These are phyloP conservation scores for Pyrrhia umbra DNA, from an alignment of 2,888 invertebrate species.

Conservation along the genomic window DNA sequence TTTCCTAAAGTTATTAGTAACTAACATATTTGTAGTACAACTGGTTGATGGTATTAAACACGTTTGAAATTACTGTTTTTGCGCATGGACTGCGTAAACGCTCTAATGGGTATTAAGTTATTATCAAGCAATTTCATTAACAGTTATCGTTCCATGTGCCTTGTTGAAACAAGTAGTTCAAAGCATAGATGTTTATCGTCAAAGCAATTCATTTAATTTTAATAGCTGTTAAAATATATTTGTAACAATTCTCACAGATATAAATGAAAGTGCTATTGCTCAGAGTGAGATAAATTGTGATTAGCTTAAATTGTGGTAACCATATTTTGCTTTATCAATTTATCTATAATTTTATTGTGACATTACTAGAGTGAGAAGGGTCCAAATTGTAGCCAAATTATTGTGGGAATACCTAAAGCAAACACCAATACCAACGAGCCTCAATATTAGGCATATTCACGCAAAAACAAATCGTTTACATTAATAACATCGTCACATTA, in stretches of 20 bases:
- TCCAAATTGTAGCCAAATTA: neutral
- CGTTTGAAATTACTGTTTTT: too few relatives aligned
- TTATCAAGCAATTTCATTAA: neutral
- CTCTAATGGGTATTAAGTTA: neutral
- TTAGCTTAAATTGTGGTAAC: neutral
- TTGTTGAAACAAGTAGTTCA: neutral
- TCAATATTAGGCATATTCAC: neutral
- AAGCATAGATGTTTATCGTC: neutral
- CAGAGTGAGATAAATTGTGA: neutral
- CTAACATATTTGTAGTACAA: too few relatives aligned
- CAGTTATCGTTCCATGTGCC: neutral
- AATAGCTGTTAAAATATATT: neutral
- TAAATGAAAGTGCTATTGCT: neutral
- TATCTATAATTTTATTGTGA: neutral
- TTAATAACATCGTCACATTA: slow-evolving; percentile 31
- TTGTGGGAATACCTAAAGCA: neutral
- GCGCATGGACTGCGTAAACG: too few relatives aligned
- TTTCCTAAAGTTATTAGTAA: too few relatives aligned
- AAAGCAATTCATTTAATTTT: neutral
- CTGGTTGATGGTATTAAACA: too few relatives aligned
- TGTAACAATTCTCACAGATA: neutral
- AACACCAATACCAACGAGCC: neutral
- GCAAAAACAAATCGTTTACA: slow-evolving; percentile 32
- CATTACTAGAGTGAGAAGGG: neutral
- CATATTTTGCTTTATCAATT: neutral